phyloP scores from a whole-genome alignment of 2,797 vertebrate genomes.

The Garrulus glandarius region DNA sequence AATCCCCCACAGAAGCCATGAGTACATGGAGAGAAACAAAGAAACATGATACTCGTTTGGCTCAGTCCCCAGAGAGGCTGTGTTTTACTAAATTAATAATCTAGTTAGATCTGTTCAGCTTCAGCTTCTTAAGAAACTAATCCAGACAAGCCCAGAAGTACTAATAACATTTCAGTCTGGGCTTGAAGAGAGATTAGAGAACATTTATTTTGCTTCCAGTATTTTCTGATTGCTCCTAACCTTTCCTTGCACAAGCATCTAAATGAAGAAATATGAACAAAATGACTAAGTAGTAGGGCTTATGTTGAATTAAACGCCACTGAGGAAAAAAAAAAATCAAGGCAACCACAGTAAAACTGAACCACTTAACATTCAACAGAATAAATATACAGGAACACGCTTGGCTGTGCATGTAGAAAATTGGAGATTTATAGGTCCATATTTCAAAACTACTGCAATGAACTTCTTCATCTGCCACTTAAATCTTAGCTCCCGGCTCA shows the following conservation, averaged over 20 bases:
- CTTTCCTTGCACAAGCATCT: neutral
- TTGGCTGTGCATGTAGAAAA: neutral
- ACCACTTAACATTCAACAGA: constrained; percentile 14
- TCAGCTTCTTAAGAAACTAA: constrained; percentile 57
- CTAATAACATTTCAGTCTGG: neutral
- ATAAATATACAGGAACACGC: neutral
- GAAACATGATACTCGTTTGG: neutral
- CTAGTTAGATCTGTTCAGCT: constrained; percentile 50
- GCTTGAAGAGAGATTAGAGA: constrained; percentile 51
- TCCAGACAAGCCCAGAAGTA: constrained; percentile 27
- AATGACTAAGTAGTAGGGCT: neutral
- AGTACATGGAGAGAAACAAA: neutral
- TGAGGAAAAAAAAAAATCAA: neutral
- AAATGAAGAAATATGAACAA: neutral
- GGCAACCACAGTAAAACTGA: neutral
- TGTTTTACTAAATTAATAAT: constrained; percentile 63
- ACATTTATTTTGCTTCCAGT: constrained; percentile 26
- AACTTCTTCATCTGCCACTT: neutral
- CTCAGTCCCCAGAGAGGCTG: neutral
- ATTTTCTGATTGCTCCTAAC: constrained; percentile 4
- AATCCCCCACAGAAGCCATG: neutral
- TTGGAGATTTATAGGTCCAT: neutral
- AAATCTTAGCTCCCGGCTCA: neutral
- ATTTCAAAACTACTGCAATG: constrained; percentile 15
- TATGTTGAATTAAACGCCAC: neutral